Base-by-base conservation (phyloP, 2,113 vertebrate genomes). In the Motacilla alba region DNA sequence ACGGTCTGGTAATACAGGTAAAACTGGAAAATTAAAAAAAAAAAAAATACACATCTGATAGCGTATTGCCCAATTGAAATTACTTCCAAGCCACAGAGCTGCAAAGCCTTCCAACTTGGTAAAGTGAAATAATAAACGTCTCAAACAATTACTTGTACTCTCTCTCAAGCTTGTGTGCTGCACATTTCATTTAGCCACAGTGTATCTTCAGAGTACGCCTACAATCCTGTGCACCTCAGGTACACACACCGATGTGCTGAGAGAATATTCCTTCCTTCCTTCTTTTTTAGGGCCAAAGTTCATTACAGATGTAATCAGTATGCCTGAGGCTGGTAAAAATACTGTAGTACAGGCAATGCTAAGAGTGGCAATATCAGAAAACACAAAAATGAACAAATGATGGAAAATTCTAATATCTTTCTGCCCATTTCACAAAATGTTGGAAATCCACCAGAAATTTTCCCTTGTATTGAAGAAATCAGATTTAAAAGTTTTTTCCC, bases 341-440 rank as follows among this genome's bases (percentile, higher is more conserved):
- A 98, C 98, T 98, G 97, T 93, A 97, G 96, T 97, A 97, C 96
- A 98, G 98, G 98, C 97, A 98, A 97, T 97, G 98, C 98, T 98
- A 97, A 95, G 96, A 98, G 97, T 98, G 98, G 98, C 97, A 97
- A 98, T 97, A 98, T 97, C 97, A 95, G 97, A 97, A 98, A 98
- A 98, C 97, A 98, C 94, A 98, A 98, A 98, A 97, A 98, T 97
- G 95, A 98, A 98, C 97, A 97, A 98, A 97, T 97, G 97, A 98
- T 98, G 98, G 98, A 98, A 98, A 99, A 98, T 97, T 98, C 98
- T 98, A 98, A 97, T 96, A 97, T 98, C 90, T 97, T 97, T 98
- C 98, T 98, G 98, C 97, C 98, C 98, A 97, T 97, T 98, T 98
- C 98, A 98, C 96, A 98, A 97, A 98, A 98, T 98, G 95, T 97